Conservation (phyloP, 2,797 vertebrate species). For the Denticeps clupeoides region DNA sequence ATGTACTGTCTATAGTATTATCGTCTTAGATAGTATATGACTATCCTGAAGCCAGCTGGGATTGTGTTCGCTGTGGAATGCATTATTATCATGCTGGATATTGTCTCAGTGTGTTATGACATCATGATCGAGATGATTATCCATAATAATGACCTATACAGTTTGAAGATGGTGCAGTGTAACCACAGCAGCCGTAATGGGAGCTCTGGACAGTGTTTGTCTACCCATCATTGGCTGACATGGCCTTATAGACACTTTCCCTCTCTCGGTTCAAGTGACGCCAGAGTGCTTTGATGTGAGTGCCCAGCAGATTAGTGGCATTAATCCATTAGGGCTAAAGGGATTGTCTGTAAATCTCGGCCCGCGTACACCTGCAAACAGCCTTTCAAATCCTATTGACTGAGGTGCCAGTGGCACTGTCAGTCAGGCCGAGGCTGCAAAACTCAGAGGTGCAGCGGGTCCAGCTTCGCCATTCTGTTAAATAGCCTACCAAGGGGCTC, state of each 20-base stretch:
- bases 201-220: no score
- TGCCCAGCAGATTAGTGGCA: conserved; percentile 38
- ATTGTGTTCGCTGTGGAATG: no score
- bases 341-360: conserved; percentile 41
- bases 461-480: conserved; percentile 31
- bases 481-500: conserved; percentile 53
- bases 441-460: conserved; percentile 37
- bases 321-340: conserved; percentile 44
- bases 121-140: no score
- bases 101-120: no score
- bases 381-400: conserved; percentile 33
- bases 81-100: no score
- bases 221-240: not conserved
- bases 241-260: not conserved
- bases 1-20: no score
- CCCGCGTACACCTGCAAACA: conserved; percentile 42
- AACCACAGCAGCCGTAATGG: no score
- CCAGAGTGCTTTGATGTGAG: conserved; percentile 35
- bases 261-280: conserved; percentile 5
- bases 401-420: conserved; percentile 38
- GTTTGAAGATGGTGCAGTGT: no score
- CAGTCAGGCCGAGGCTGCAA: conserved; percentile 13
- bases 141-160: no score
- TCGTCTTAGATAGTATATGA: no score
- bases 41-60: no score